Percentiles rank a stretch among this genome's conserved stretches.
phyloP scores from a whole-genome alignment of 2,797 vertebrate genomes.

The Sebastes paucispinis region DNA sequence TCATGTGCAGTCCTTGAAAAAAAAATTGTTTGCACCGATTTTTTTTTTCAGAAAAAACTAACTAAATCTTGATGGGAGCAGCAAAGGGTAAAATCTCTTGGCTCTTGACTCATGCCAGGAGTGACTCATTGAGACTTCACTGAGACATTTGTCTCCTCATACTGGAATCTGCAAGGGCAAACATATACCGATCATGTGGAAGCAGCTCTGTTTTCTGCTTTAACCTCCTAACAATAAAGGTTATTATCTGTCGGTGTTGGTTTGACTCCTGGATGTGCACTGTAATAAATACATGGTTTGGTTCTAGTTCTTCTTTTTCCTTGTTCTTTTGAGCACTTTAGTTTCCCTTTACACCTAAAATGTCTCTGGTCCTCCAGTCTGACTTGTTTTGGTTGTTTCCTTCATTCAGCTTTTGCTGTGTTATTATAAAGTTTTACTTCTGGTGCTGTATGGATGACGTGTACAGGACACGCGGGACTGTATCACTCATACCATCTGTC shows the following conservation, averaged over 20 bases:
- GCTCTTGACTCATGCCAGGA: slow-evolving; percentile 31
- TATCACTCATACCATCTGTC: slow-evolving; percentile 45
- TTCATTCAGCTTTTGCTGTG: background rate
- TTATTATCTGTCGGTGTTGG: background rate
- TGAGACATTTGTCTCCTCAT: slow-evolving; percentile 28
- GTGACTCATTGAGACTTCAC: slow-evolving; percentile 40
- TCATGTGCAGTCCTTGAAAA: background rate
- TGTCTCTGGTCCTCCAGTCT: background rate
- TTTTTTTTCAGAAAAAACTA: slow-evolving; percentile 3
- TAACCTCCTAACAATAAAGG: background rate
- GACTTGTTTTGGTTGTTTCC: background rate
- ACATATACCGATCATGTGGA: background rate
- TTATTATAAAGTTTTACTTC: background rate
- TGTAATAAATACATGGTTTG: background rate
- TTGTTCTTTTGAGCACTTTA: background rate
- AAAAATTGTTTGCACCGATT: background rate
- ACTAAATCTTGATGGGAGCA: background rate
- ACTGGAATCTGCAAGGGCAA: background rate
- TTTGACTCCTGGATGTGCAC: background rate
- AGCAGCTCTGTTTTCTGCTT: background rate
- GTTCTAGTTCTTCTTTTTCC: background rate
- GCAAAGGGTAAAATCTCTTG: slow-evolving; percentile 21
- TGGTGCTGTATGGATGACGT: slow-evolving; percentile 11
- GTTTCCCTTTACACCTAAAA: background rate
- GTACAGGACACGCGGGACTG: slow-evolving; percentile 8